Evolutionary conservation across 2,113 vertebrate genomes (phyloP), one percentile per base, ranked within the genome.

Genomic region (Podocnemis expansa): DNA sequence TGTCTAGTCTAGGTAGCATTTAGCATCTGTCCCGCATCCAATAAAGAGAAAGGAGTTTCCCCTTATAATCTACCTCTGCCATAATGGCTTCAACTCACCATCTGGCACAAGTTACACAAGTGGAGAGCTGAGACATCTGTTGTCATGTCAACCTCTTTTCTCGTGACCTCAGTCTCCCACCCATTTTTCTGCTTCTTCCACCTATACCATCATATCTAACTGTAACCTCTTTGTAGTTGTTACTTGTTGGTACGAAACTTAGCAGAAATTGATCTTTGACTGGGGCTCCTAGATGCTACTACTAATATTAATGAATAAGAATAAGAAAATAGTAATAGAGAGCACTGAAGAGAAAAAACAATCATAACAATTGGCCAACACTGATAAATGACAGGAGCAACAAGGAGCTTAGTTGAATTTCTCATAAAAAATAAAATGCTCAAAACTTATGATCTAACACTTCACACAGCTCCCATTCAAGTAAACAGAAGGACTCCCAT

Each of bases 381-480:
- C 4, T 27, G 7, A 47, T 54, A 82, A 13, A 6, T 49, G 31
- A 8, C 12, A 12, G 21, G 55, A 31, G 19, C 67, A n/a, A n/a
- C n/a, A n/a, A n/a, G n/a, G 56, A 1, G 0, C 47, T 90, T 10
- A 10, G 12, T 45, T 5, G 1, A 0, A 0, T 10, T 31, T 43
- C 52, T 45, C n/a, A 54, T 11, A 3, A 1, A 52, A 45, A 55
- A 29, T 41, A 5, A 78, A 0, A 47, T 4, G 73, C 6, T 81
- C 47, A 10, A 2, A 75, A 21, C 1, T 27, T 41, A 45, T 51
- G 87, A 70, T 0, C 2, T 43, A 31, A 56, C 27, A 85, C 16
- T 80, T 56, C 4, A 87, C 17, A 0, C 1, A 86, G 5, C 1
- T 78, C 34, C 63, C 51, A 49, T 2, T 82, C 29, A 81, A 24